Conservation (phyloP, 2,888 invertebrate species). For the Drosophila cracens region DNA sequence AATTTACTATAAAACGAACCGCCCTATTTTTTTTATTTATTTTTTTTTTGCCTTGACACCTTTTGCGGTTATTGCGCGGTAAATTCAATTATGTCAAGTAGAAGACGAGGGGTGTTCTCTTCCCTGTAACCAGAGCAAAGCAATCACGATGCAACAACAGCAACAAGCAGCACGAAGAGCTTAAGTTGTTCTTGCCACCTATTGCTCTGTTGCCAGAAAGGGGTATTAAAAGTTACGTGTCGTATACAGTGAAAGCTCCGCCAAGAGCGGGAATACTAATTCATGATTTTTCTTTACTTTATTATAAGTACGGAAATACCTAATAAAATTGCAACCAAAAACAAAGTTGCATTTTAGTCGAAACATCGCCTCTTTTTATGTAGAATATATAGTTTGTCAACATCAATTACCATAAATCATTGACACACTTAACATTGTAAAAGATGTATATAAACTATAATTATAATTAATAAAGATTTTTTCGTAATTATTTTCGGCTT, state of each 20-base stretch:
- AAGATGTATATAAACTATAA: background rate
- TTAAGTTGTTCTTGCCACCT: constrained; percentile 59
- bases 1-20: constrained; percentile 11
- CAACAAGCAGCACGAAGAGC: constrained; percentile 42
- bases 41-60: constrained; percentile 3
- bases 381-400: background rate
- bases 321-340: background rate
- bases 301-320: background rate
- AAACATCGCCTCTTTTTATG: background rate
- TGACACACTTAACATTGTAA: background rate
- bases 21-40: constrained; percentile 3
- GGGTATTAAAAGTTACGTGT: constrained; percentile 40
- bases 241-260: background rate
- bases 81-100: constrained; percentile 66
- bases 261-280: background rate
- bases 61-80: constrained; percentile 15
- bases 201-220: background rate
- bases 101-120: background rate
- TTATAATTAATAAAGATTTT: background rate
- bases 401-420: background rate
- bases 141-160: constrained; percentile 46
- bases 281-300: background rate
- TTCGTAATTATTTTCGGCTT: background rate
- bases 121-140: constrained; percentile 21
- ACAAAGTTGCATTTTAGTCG: background rate